A percentile compares a stretch with the other conserved stretches of the same genome.
These are phyloP conservation scores for Schizopygopsis malacanthus DNA, from an alignment of 2,797 vertebrate genomes.

Conservation along the genomic window DNA sequence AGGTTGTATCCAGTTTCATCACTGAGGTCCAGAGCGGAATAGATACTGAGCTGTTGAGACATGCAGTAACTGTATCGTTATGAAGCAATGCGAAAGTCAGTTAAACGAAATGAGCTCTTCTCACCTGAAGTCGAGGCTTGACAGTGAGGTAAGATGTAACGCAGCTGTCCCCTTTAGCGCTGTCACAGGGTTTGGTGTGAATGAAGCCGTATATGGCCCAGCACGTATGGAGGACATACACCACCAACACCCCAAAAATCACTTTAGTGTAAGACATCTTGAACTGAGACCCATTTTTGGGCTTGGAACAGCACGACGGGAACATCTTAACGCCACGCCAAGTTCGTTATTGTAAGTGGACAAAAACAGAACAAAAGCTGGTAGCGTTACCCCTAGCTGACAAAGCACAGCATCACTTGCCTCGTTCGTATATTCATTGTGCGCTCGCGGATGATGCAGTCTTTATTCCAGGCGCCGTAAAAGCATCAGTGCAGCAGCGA, in stretches of 20 bases:
- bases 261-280: constrained; percentile 85
- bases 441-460: neutral
- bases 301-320: constrained; percentile 75
- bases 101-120: constrained; percentile 11
- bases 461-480: neutral
- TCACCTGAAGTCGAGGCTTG: constrained; percentile 89
- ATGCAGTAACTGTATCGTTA: neutral
- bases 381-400: neutral
- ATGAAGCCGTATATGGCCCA: constrained; percentile 95
- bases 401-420: neutral
- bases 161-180: constrained; percentile 74
- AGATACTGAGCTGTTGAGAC: constrained; percentile 80
- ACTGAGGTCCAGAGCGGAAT: constrained; percentile 75
- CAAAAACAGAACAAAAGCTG: neutral
- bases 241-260: constrained; percentile 89
- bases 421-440: constrained; percentile 13
- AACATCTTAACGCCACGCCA: constrained; percentile 67
- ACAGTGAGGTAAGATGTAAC: constrained; percentile 87
- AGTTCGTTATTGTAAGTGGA: constrained; percentile 6
- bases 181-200: constrained; percentile 88
- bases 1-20: constrained; percentile 80
- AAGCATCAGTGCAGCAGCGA: constrained; percentile 1
- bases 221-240: constrained; percentile 92
- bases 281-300: constrained; percentile 67
- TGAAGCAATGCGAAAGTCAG: neutral